Evolutionary conservation across 2,888 invertebrate genomes (phyloP), one percentile per base, ranked within the genome.

Genomic region (Eudemis profundana): DNA sequence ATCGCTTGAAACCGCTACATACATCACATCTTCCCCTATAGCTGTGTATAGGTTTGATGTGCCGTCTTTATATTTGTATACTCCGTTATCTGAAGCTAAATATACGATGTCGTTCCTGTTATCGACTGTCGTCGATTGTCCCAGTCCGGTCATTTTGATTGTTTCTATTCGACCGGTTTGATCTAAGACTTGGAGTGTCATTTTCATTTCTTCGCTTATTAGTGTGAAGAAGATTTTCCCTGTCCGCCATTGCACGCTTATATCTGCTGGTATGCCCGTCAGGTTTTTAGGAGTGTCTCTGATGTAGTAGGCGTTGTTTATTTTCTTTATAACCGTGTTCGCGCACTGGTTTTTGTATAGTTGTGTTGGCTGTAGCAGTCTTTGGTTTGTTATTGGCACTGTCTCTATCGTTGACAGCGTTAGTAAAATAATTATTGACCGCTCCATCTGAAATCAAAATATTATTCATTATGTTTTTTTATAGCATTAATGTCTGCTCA

Each of bases 71-170:
- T 86, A 90, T 83, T 86, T 91, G 53, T 90, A 91, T 0, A 91
- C 86, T 0, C 92, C 92, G 70, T 89, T 90, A 85, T 92, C 91
- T 62, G 91, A 90, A 0, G 89, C 91, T 44, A 92, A 75, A 69
- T 90, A 92, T 1, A 90, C 80, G 3, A 89, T 84, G 77, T 91
- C 88, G 69, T 91, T 90, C 14, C 87, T 82, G 84, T 92, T 91
- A 85, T 92, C 91, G 19, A 92, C 84, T 1, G 86, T 81, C 1
- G 86, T 86, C 10, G 91, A 90, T 57, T 92, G 92, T 44, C 91
- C 92, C 7, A 90, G 69, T 0, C 88, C 90, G 0, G 85, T 81
- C 0, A 89, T 85, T 85, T 87, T 87, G 3, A 92, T 86, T 0
- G 78, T 74, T 14, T 87, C 84, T 0, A 80, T 54, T 59, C 88